Percentiles rank a stretch among this genome's conserved stretches.
phyloP scores from a whole-genome alignment of 2,888 invertebrate genomes.

The Lordiphosa andalusiaca region DNA sequence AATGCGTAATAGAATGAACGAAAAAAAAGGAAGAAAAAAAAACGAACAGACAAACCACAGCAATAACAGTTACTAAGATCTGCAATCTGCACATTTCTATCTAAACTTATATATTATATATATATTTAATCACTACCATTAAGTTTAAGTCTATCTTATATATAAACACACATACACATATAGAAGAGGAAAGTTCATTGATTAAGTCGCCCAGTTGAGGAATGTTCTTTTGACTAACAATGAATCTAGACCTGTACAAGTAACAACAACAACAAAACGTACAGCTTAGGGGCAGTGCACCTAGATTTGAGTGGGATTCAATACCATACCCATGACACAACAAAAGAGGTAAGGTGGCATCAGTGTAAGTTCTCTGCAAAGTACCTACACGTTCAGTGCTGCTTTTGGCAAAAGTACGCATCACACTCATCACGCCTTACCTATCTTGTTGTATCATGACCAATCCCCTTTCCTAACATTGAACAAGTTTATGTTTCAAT shows the following conservation, averaged over 20 bases:
- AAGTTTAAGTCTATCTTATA: constrained; percentile 5
- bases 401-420: too few species aligned
- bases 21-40: background rate
- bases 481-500: too few species aligned
- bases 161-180: constrained; percentile 1
- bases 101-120: too few species aligned
- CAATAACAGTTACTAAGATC: constrained; percentile 21
- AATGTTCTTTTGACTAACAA: background rate
- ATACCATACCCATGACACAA: too few species aligned
- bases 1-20: constrained; percentile 1
- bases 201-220: background rate
- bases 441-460: too few species aligned
- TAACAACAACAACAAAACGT: background rate
- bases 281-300: too few species aligned
- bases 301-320: too few species aligned
- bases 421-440: too few species aligned
- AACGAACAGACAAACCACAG: constrained; percentile 12
- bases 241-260: background rate
- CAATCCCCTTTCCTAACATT: too few species aligned
- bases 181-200: constrained; percentile 3
- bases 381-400: too few species aligned
- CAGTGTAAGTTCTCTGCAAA: too few species aligned
- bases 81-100: constrained; percentile 11
- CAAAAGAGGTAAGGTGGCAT: too few species aligned
- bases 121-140: constrained; percentile 8